phyloP scores from a whole-genome alignment of 2,888 invertebrate genomes.

The Philhelius pedissequus region DNA sequence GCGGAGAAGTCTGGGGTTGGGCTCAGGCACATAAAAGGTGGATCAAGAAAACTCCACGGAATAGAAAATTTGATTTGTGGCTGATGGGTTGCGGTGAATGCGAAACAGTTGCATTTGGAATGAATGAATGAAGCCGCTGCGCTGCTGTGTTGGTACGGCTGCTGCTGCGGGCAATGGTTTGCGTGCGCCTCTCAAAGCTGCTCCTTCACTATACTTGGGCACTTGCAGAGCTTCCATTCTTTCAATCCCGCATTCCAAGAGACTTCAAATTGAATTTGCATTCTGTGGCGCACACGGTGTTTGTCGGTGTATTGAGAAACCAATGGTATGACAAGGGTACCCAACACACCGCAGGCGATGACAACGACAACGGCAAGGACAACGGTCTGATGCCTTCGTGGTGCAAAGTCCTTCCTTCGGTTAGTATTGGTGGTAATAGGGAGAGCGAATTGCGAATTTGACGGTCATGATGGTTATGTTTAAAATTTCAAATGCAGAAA shows the following conservation, averaged over 20 bases:
- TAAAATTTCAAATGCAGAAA: conserved; percentile 6
- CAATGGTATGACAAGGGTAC: not conserved
- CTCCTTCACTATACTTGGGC: not conserved
- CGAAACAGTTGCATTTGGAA: conserved; percentile 51
- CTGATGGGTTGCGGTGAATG: conserved; percentile 62
- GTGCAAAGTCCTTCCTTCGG: conserved; percentile 1
- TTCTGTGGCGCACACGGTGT: conserved; percentile 32
- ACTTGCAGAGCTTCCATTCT: not conserved
- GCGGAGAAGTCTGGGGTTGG: conserved; percentile 22
- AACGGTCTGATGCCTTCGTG: conserved; percentile 10
- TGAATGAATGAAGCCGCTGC: conserved; percentile 25
- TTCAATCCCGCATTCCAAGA: conserved; percentile 20
- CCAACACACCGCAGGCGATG: not conserved
- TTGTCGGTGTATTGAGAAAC: not conserved
- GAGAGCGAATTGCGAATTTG: conserved; percentile 5
- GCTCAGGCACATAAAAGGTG: conserved; percentile 6
- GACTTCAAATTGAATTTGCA: conserved; percentile 50
- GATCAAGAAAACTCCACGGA: conserved; percentile 26
- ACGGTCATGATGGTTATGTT: conserved; percentile 2
- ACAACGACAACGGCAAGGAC: not conserved
- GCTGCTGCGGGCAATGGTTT: conserved; percentile 6
- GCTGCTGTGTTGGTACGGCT: not conserved
- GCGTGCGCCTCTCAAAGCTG: conserved; percentile 22
- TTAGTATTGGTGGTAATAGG: not conserved
- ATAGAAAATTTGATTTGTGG: conserved; percentile 63